phyloP scores from a whole-genome alignment of 1,140 invertebrate species.

The Portunus trituberculatus region DNA sequence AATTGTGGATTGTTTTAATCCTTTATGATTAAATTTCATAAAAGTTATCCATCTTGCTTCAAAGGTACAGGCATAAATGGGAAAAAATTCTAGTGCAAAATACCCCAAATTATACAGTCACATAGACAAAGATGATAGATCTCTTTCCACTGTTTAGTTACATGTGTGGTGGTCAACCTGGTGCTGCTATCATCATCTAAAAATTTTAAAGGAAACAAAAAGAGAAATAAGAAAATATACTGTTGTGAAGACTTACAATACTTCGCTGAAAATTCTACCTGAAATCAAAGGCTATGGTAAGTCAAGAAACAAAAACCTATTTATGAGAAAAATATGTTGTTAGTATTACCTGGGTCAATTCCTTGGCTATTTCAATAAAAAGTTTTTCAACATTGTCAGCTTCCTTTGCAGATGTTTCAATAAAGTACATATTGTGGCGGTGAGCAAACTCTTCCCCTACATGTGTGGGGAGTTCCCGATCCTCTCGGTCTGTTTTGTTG shows the following conservation, averaged over 20 bases:
- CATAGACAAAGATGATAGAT: too few species aligned
- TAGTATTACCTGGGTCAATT: constrained; percentile 89
- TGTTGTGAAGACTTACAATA: neutral
- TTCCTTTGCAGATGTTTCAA: constrained; percentile 99
- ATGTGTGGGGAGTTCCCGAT: constrained; percentile 95
- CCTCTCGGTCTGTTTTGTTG: constrained; percentile 97
- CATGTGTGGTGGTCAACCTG: too few species aligned
- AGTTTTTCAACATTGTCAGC: constrained; percentile 98
- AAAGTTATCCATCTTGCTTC: too few species aligned
- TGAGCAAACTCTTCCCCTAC: constrained; percentile 98
- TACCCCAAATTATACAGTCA: too few species aligned
- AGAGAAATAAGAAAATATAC: neutral
- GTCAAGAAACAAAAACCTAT: neutral
- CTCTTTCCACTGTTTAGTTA: too few species aligned
- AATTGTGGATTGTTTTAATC: too few species aligned
- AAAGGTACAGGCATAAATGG: too few species aligned
- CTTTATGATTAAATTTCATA: too few species aligned
- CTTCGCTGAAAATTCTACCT: neutral
- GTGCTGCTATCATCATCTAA: too few species aligned
- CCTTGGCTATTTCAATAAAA: constrained; percentile 97
- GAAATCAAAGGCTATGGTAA: neutral
- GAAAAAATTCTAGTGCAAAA: too few species aligned
- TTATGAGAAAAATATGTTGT: neutral
- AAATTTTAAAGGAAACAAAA: too few species aligned
- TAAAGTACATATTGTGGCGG: constrained; percentile 97